Evolutionary conservation across 2,797 vertebrate genomes (phyloP), one percentile per base, ranked within the genome.

Genomic region (Paratrypauchen microcephalus): DNA sequence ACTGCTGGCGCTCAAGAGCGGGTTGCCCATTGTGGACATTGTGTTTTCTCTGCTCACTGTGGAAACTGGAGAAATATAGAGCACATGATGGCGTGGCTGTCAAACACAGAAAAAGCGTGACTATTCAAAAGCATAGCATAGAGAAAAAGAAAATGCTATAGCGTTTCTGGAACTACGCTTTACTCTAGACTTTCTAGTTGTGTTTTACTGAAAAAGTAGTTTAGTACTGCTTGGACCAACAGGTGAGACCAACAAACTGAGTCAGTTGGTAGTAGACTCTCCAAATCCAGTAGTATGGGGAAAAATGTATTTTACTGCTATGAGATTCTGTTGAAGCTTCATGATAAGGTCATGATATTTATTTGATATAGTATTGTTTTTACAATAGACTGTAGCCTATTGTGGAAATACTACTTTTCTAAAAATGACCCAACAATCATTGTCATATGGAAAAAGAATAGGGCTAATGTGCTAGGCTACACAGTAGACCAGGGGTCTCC

Each of bases 1-100:
- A 19, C 68, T 32, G 67, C 78, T 73, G 66, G 75, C 78, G 28
- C 75, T 55, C 67, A 66, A 66, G 69, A 70, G 60, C 2, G 71
- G 66, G 72, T 65, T 54, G 63, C 77, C 75, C 80, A 57, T 72
- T 76, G 76, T 28, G 65, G 74, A 77, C 59, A 54, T 26, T 26
- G 63, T 72, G 58, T 36, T 66, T 76, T 79, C 21, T 68, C 73
- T 81, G 70, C 73, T 74, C 70, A 65, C 66, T 60, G 75, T 64
- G 63, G 72, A 81, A 75, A 78, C 66, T 65, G 65, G 78, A 74
- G 79, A 77, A 71, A 65, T 50, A 56, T 62, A 56, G 72, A 70
- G 48, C 69, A 28, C 59, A 68, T 21, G 63, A 68, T 48, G 59
- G 59, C 45, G 63, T n/a, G 71, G 63, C 64, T 72, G 71, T 66